Evolutionary conservation across 1,140 invertebrate genomes (phyloP).

Genomic region (Goniozus legneri): DNA sequence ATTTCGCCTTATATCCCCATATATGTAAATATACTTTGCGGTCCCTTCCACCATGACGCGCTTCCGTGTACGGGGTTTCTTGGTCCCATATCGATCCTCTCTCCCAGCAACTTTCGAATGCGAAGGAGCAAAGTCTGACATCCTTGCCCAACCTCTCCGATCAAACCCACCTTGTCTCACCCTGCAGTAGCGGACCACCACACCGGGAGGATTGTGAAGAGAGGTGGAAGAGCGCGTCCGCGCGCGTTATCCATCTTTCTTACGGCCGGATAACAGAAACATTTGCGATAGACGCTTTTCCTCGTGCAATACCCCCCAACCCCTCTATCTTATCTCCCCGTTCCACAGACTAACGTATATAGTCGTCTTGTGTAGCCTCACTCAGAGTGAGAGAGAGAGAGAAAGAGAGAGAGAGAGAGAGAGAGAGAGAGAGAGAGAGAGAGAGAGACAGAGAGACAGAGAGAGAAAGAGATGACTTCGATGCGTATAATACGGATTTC

Average conservation of each 20-base stretch:
- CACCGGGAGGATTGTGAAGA: conserved; percentile 15
- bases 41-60: conserved; percentile 18
- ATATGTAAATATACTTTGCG: conserved; percentile 44
- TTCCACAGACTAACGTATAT: too few species aligned
- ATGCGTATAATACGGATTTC: not conserved
- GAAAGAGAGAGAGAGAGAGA: too few species aligned
- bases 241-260: conserved; percentile 13
- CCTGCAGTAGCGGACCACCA: conserved; percentile 3
- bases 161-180: too few species aligned
- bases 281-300: not conserved
- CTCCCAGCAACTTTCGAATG: too few species aligned
- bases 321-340: not conserved
- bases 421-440: too few species aligned
- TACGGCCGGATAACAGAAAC: conserved; percentile 13
- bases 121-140: too few species aligned
- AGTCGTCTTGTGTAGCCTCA: too few species aligned
- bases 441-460: too few species aligned
- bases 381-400: too few species aligned
- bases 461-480: too few species aligned
- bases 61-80: conserved; percentile 13
- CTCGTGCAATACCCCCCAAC: not conserved
- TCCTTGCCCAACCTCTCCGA: too few species aligned
- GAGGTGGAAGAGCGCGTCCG: not conserved
- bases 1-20: too few species aligned
- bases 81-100: conserved; percentile 23